phyloP scores from a whole-genome alignment of 2,113 vertebrate species.

The Trogon melanurus region DNA sequence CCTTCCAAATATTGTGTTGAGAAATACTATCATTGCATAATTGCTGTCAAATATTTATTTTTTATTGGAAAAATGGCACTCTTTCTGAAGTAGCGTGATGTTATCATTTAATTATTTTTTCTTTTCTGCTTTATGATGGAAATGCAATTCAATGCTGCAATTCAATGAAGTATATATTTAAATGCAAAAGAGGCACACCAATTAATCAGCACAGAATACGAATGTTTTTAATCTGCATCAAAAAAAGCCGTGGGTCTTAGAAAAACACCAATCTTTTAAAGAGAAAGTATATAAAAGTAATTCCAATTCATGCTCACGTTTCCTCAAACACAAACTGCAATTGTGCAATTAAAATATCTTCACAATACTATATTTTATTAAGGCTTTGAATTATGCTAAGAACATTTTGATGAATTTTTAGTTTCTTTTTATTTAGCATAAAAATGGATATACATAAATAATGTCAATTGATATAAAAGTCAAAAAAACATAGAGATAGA shows the following conservation, averaged over 20 bases:
- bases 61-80: slow-evolving; percentile 36
- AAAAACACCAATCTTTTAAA: slow-evolving; percentile 17
- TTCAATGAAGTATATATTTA: slow-evolving; percentile 71
- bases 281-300: not conserved
- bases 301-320: not conserved
- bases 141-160: too few relatives aligned
- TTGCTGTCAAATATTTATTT: slow-evolving; percentile 60
- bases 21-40: slow-evolving; percentile 39
- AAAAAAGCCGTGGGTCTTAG: not conserved
- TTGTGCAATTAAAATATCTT: slow-evolving; percentile 12
- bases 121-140: slow-evolving; percentile 47
- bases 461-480: not conserved
- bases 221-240: slow-evolving; percentile 58
- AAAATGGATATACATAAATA: not conserved
- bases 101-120: slow-evolving; percentile 70
- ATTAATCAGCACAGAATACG: slow-evolving; percentile 50
- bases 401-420: not conserved
- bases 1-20: slow-evolving; percentile 39
- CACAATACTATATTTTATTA: not conserved
- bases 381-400: not conserved
- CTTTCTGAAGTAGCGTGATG: slow-evolving; percentile 19
- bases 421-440: not conserved
- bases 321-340: not conserved
- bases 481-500: not conserved
- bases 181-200: slow-evolving; percentile 67